A percentile compares a stretch with the other conserved stretches of the same genome.
Evolutionary conservation across 2,113 vertebrate genomes (phyloP).

Genomic region (Microcebus ravelobensis): DNA sequence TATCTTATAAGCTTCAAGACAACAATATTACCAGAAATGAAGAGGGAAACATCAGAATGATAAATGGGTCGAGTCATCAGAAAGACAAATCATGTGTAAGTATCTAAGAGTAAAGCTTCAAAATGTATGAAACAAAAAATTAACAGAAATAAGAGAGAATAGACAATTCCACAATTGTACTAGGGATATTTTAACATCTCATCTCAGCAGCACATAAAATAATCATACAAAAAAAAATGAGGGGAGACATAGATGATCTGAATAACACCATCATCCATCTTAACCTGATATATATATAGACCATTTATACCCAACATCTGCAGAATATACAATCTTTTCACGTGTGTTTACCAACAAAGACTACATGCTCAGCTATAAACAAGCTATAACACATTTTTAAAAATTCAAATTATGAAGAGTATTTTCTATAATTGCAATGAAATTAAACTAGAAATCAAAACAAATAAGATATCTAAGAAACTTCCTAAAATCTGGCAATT

Average conservation of each 20-base stretch:
- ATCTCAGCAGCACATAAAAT: not conserved
- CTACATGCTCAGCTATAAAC: not conserved
- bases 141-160: not conserved
- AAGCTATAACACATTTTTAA: not conserved
- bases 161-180: not conserved
- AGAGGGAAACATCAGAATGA: not conserved
- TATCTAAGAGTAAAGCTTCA: not conserved
- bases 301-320: not conserved
- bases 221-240: not conserved
- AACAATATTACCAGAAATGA: constrained; percentile 7
- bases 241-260: not conserved
- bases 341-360: not conserved
- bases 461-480: not conserved
- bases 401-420: not conserved
- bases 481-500: not conserved
- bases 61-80: not conserved
- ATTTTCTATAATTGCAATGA: not conserved
- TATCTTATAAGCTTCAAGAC: not conserved
- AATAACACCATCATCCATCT: not conserved
- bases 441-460: not conserved
- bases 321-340: not conserved
- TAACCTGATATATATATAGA: not conserved
- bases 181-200: not conserved
- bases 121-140: not conserved
- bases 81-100: not conserved